Evolutionary conservation across 2,113 vertebrate species (phyloP), one percentile per base, ranked within the genome.

Genomic region (Scatophagus argus): DNA sequence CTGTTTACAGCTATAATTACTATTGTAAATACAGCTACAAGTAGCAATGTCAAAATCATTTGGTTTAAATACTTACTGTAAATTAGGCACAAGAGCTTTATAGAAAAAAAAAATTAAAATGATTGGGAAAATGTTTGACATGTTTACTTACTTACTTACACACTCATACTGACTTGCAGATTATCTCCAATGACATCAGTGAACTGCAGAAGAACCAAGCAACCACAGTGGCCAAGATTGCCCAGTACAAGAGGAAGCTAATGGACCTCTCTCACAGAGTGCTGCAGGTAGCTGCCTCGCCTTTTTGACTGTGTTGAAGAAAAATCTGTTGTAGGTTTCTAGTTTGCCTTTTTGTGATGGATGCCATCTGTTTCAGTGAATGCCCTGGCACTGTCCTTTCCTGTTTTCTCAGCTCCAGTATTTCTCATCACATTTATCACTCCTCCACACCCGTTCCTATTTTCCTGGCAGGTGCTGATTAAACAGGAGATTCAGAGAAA

Each of bases 401-500:
- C 25, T 43, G 27, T 65, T 11, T 2, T 31, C 51, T 23, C 19
- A 23, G 7, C 36, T 21, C 32, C 55, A 12, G 16, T 46, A 17
- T 39, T 44, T 39, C 39, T 55, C 17, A 0, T 34, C 23, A 25
- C 49, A 19, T 69, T 47, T 25, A 63, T 63, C 27, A 7, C 44
- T 43, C 29, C 12, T 60, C 29, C 19, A 65, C 71, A 34, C 21
- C 17, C 4, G 8, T 34, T 21, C 4, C 13, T 43, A 10, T 81
- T 77, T 73, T 77, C 17, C 63, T 82, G 56, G 5, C 81, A 99
- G 98, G 97, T 99, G 51, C 90, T 99, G 72, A 99, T 99, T 81
- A 99, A 97, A 85, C 98, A 99, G 85, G 98, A 99, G 88, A 98
- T 98, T 85, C 98, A 99, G 70, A 96, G 98, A 83, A 99, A 99